Evolutionary conservation across 2,888 invertebrate species (phyloP).

Genomic region (Subacronicta megacephala): DNA sequence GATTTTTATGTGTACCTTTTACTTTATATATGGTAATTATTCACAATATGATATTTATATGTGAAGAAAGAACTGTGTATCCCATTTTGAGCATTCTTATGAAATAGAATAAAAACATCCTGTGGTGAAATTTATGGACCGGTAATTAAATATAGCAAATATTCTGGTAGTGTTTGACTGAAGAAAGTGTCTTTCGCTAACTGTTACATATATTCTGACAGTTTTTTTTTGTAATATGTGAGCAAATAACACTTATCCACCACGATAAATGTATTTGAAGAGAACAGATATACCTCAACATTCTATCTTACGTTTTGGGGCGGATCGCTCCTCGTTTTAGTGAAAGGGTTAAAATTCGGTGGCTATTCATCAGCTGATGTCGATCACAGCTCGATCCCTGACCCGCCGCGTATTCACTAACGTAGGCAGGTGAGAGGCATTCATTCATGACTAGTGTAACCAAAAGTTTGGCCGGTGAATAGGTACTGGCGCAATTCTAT

Average conservation of each 20-base stretch:
- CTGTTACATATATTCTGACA: background rate
- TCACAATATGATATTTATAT: too few relatives aligned
- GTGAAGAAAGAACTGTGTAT: too few relatives aligned
- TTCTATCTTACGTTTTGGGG: conserved; percentile 22
- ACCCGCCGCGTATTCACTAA: conserved; percentile 62
- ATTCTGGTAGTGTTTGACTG: too few relatives aligned
- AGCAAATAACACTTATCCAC: conserved; percentile 17
- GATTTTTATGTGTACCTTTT: too few relatives aligned
- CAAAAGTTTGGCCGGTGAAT: conserved; percentile 1
- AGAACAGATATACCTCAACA: conserved; percentile 12
- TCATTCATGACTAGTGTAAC: conserved; percentile 54
- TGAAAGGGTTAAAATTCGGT: conserved; percentile 58
- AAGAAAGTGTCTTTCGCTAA: too few relatives aligned
- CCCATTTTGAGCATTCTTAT: too few relatives aligned
- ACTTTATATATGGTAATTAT: too few relatives aligned
- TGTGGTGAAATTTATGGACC: too few relatives aligned
- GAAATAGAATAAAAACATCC: too few relatives aligned
- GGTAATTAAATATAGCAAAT: too few relatives aligned
- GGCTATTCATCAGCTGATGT: conserved; percentile 60
- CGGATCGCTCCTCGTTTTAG: conserved; percentile 30
- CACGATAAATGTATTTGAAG: conserved; percentile 18
- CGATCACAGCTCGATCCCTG: conserved; percentile 58
- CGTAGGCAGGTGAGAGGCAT: conserved; percentile 63
- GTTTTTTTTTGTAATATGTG: too few relatives aligned
- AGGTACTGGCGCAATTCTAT: background rate